Percentiles rank a stretch among this genome's conserved stretches.
Evolutionary conservation across 2,113 vertebrate species (phyloP).

Genomic region (Solea senegalensis): DNA sequence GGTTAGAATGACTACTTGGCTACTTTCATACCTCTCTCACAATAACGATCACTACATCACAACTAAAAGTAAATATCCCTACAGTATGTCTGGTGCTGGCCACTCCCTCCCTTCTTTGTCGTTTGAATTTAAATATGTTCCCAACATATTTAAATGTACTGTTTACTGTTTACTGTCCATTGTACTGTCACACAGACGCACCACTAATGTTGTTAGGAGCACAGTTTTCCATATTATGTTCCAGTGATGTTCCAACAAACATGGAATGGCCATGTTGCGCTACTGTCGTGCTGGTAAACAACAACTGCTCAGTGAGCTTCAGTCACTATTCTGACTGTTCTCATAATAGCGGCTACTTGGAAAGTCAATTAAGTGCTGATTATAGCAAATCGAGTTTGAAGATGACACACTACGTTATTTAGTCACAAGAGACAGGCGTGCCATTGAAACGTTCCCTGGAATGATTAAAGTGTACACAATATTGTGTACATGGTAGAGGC

Average conservation of each 20-base stretch:
- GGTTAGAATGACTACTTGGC: no score
- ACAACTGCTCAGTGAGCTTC: constrained; percentile 12
- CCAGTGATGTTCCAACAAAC: background rate
- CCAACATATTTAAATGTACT: no score
- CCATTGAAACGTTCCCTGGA: constrained; percentile 37
- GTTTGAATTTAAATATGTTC: background rate
- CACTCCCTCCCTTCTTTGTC: background rate
- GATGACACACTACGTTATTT: constrained; percentile 21
- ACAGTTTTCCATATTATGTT: constrained; percentile 9
- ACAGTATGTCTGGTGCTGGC: background rate
- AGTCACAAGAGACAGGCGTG: constrained; percentile 41
- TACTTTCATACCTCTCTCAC: no score
- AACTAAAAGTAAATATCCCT: no score
- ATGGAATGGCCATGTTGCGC: constrained; percentile 18
- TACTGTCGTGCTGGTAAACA: constrained; percentile 13
- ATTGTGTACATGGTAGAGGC: background rate
- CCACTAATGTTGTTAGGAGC: no score
- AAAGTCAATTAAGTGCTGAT: constrained; percentile 44
- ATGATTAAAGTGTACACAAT: constrained; percentile 17
- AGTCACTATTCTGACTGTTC: constrained; percentile 17
- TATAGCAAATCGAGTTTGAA: constrained; percentile 50
- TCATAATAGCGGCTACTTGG: constrained; percentile 18
- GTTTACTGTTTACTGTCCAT: no score
- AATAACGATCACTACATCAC: no score
- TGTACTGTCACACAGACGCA: no score